Conservation (phyloP, 1,140 invertebrate genomes). For the Riptortus pedestris region DNA sequence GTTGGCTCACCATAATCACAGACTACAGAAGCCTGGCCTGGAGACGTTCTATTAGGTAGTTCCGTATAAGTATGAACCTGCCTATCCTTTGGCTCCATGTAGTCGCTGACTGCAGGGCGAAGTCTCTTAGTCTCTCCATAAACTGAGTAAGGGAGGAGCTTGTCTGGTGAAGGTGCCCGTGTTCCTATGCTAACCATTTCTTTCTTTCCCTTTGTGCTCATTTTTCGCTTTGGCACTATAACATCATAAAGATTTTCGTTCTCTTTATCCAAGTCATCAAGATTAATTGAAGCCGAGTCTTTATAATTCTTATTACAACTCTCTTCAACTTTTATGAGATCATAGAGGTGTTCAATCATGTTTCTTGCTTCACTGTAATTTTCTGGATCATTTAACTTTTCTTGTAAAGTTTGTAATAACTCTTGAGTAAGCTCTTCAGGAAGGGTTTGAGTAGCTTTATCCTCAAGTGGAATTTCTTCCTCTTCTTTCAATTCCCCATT, state of each 20-base stretch:
- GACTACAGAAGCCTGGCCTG: slow-evolving; percentile 34
- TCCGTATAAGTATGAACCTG: slow-evolving; percentile 43
- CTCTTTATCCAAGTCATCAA: slow-evolving; percentile 36
- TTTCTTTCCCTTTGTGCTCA: slow-evolving; percentile 27
- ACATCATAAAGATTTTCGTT: slow-evolving; percentile 52
- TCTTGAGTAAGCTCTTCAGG: slow-evolving; percentile 65
- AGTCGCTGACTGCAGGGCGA: slow-evolving; percentile 39
- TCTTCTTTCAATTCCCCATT: slow-evolving; percentile 31
- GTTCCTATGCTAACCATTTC: slow-evolving; percentile 46
- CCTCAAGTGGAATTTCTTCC: slow-evolving; percentile 38
- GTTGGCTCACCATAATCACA: slow-evolving; percentile 62
- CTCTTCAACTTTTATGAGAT: slow-evolving; percentile 63
- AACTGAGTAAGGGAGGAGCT: slow-evolving; percentile 39
- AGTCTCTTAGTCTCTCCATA: slow-evolving; percentile 2
- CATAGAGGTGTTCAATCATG: slow-evolving; percentile 67
- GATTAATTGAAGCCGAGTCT: slow-evolving; percentile 19
- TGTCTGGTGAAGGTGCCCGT: slow-evolving; percentile 49
- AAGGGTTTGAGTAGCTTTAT: slow-evolving; percentile 58
- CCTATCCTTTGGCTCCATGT: slow-evolving; percentile 43
- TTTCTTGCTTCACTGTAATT: slow-evolving; percentile 61
- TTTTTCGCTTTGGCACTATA: slow-evolving; percentile 41
- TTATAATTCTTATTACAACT: slow-evolving; percentile 49
- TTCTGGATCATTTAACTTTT: slow-evolving; percentile 57
- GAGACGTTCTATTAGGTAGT: slow-evolving; percentile 35
- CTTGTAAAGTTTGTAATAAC: slow-evolving; percentile 53